A percentile compares a stretch with the other conserved stretches of the same genome.
These are phyloP conservation scores for Atractosteus spatula DNA, from an alignment of 2,113 vertebrate genomes.

Conservation along the genomic window DNA sequence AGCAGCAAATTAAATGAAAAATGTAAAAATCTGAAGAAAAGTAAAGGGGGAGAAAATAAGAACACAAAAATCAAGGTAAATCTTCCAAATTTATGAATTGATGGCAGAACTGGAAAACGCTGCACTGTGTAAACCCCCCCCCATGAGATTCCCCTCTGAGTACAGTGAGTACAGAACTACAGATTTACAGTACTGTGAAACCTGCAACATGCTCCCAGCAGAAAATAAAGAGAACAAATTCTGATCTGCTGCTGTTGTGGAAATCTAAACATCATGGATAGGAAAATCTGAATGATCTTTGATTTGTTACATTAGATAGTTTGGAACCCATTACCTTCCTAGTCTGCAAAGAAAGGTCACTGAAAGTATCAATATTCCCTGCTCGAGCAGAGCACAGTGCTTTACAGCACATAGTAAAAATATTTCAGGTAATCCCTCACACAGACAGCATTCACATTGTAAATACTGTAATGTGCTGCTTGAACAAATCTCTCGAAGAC, in stretches of 20 bases:
- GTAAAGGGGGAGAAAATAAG: not conserved
- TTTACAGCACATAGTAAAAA: constrained; percentile 11
- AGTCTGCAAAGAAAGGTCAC: not conserved
- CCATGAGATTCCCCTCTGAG: not conserved
- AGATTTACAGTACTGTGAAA: too few species aligned
- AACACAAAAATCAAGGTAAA: not conserved
- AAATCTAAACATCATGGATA: not conserved
- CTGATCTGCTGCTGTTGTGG: not conserved
- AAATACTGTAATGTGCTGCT: not conserved
- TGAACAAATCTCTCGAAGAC: constrained; percentile 12
- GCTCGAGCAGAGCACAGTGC: constrained; percentile 8
- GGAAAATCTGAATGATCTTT: constrained; percentile 1
- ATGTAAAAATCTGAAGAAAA: not conserved
- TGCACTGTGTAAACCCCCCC: constrained; percentile 18
- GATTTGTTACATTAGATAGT: constrained; percentile 6
- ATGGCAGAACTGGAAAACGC: not conserved
- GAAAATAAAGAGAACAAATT: not conserved
- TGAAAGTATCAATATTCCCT: not conserved
- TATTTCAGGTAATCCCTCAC: constrained; percentile 31
- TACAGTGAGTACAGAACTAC: too few species aligned
- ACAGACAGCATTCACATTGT: constrained; percentile 12
- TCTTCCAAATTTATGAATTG: constrained; percentile 14
- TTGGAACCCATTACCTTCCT: not conserved
- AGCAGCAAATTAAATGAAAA: too few species aligned
- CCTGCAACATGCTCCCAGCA: not conserved